A percentile compares a stretch with the other conserved stretches of the same genome.
These are phyloP conservation scores for Diceros bicornis DNA, from an alignment of 2,797 vertebrate species.

Conservation along the genomic window DNA sequence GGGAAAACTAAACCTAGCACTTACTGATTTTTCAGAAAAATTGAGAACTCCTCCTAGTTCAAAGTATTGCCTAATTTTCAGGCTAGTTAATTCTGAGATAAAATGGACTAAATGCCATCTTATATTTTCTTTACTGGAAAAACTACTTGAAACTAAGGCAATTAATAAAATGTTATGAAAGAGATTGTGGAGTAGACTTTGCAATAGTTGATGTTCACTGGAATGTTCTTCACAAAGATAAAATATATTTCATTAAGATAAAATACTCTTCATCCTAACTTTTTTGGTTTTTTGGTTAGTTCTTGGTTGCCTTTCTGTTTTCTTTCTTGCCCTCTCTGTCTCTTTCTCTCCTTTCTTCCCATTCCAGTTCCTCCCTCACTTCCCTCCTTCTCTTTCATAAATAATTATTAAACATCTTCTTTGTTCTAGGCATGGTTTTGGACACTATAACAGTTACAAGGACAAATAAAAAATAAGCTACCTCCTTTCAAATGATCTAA, in stretches of 20 bases:
- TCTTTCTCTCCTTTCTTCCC: neutral
- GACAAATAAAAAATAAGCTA: neutral
- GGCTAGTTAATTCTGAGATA: neutral
- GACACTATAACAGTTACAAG: neutral
- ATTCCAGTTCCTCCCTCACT: neutral
- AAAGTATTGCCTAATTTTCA: neutral
- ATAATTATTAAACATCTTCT: conserved; percentile 34
- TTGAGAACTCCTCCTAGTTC: neutral
- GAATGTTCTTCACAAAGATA: conserved; percentile 40
- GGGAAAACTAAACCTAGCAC: conserved; percentile 16
- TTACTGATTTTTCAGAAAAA: conserved; percentile 59
- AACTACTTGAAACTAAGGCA: conserved; percentile 24
- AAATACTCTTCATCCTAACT: neutral
- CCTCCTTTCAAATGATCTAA: neutral
- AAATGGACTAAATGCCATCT: neutral
- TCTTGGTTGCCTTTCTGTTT: neutral
- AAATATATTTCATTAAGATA: conserved; percentile 8
- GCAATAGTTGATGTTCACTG: neutral
- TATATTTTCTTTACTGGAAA: conserved; percentile 15
- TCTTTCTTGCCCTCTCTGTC: neutral
- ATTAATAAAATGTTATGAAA: neutral
- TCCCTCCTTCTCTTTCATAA: neutral
- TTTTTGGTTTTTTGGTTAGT: neutral
- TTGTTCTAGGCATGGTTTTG: neutral
- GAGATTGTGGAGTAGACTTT: neutral